phyloP scores from a whole-genome alignment of 2,113 vertebrate species.

The Percopsis transmontana region DNA sequence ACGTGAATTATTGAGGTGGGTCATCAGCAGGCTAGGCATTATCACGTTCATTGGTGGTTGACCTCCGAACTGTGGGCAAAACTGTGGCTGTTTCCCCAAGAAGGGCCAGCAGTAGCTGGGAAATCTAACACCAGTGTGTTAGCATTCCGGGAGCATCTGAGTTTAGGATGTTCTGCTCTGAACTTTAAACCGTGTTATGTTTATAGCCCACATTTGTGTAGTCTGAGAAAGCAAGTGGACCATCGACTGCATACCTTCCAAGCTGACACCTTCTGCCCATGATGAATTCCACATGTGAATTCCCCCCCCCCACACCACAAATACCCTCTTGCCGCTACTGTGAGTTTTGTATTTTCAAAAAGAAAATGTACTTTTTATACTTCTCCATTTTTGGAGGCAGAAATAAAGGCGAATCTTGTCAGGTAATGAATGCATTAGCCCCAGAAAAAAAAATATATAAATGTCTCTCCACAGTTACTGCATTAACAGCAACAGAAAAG shows the following conservation, averaged over 20 bases:
- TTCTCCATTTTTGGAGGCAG: neutral
- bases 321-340: neutral
- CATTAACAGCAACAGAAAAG: slow-evolving; percentile 18
- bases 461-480: slow-evolving; percentile 18
- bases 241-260: slow-evolving; percentile 2
- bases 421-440: neutral
- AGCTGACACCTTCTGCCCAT: slow-evolving; percentile 4
- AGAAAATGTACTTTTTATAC: too few relatives aligned
- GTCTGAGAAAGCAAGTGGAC: slow-evolving; percentile 38
- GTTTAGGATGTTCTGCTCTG: slow-evolving; percentile 43
- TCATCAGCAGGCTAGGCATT: slow-evolving; percentile 17
- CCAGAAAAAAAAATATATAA: neutral
- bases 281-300: slow-evolving; percentile 56
- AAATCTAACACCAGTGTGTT: slow-evolving; percentile 69
- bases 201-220: slow-evolving; percentile 61
- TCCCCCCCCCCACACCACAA: neutral
- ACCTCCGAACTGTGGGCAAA: slow-evolving; percentile 56
- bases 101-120: slow-evolving; percentile 51
- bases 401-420: slow-evolving; percentile 18
- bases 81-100: slow-evolving; percentile 28
- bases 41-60: slow-evolving; percentile 42
- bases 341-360: too few relatives aligned
- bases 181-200: slow-evolving; percentile 28
- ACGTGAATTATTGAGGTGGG: neutral
- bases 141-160: slow-evolving; percentile 63